Percentiles rank a stretch among this genome's conserved stretches.
phyloP scores from a whole-genome alignment of 2,113 vertebrate genomes.

The Theropithecus gelada region DNA sequence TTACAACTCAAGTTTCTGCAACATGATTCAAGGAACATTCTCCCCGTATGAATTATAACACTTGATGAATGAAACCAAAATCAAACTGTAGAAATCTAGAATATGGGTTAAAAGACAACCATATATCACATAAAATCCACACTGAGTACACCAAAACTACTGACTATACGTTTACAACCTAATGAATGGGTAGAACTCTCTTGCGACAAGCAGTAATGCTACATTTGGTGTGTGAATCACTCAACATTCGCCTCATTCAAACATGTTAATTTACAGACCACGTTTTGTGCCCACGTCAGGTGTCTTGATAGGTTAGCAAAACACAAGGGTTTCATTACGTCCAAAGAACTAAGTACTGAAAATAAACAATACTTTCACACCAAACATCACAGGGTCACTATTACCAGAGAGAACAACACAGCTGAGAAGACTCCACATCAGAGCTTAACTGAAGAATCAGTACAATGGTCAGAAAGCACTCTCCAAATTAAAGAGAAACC shows the following conservation, averaged over 20 bases:
- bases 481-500: neutral
- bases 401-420: neutral
- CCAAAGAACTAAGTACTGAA: neutral
- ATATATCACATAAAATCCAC: fast-evolving
- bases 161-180: fast-evolving
- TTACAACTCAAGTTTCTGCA: fast-evolving
- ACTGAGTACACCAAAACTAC: fast-evolving
- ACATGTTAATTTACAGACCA: neutral
- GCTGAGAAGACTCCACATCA: fast-evolving
- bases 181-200: neutral
- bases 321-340: neutral
- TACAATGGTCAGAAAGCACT: neutral
- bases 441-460: fast-evolving
- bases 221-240: neutral
- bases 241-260: neutral
- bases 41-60: fast-evolving
- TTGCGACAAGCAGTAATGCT: neutral
- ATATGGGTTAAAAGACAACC: fast-evolving
- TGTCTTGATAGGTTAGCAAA: neutral
- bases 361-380: neutral
- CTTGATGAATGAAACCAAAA: neutral
- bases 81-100: fast-evolving
- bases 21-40: fast-evolving
- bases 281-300: neutral
- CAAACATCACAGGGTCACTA: too few species aligned